Evolutionary conservation across 2,113 vertebrate species (phyloP), one percentile per base, ranked within the genome.

Genomic region (Elaphurus davidianus): DNA sequence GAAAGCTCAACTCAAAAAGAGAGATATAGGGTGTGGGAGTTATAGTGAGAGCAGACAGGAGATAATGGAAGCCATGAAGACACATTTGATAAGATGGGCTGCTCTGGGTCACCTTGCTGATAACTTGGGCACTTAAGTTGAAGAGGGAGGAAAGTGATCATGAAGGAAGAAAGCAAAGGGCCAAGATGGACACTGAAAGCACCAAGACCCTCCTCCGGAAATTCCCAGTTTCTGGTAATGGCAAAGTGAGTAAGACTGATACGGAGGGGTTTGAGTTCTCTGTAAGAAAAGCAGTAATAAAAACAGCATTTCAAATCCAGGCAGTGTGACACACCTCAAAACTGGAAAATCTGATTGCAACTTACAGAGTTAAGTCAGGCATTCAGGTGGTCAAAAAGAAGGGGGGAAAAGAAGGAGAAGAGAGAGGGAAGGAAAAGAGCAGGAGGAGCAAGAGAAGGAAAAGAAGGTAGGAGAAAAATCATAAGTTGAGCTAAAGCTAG

Each of bases 181-280:
- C 50, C 36, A 88, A 71, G 8, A 1, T 45, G 8, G n/a, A 59
- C 59, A 62, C 5, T 54, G 19, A 92, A 40, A 64, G 36, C 27
- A 74, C 47, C 28, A 67, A 79, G 17, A 92, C n/a, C 14, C 14
- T 90, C 57, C 27, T 71, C 10, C 27, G 54, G 47, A 91, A 67
- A 87, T n/a, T 79, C 30, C 30, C 5, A 83, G 27, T 52, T 94
- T 87, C 82, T 92, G 23, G 36, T 92, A 90, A 92, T 23, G 16
- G 33, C 30, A 43, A 91, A 36, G 5, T 55, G 25, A n/a, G 52
- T 30, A 89, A 81, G 21, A 33, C 12, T 57, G 45, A 52, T 55
- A 60, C 50, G 19, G 19, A 36, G 12, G 57, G 1, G 3, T 21
- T 16, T 60, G 25, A 60, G 33, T 76, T 87, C 43, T 94, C 13